Conservation (phyloP, 1,140 invertebrate species). For the Drosophila eugracilis region DNA sequence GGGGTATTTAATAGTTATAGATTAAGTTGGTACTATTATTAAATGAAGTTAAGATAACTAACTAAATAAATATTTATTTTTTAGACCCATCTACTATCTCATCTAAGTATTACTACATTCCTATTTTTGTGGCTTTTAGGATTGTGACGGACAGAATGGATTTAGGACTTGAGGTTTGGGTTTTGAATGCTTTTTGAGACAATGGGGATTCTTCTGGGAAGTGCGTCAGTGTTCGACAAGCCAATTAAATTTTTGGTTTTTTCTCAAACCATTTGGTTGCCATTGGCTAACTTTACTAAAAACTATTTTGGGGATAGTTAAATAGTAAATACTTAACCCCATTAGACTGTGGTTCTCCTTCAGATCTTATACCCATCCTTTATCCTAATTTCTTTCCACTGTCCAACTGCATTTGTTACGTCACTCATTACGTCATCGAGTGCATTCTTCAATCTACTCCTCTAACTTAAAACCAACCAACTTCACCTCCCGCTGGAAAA, state of each 20-base stretch:
- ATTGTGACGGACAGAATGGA: conserved; percentile 16
- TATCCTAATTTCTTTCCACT: background rate
- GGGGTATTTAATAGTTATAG: background rate
- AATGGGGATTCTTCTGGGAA: background rate
- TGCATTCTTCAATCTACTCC: background rate
- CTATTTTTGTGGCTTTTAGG: background rate
- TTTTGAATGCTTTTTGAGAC: background rate
- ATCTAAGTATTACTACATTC: too few relatives aligned
- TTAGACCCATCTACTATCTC: background rate
- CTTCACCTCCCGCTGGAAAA: background rate
- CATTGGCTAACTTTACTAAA: too few relatives aligned
- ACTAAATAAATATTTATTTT: background rate
- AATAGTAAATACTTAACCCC: too few relatives aligned
- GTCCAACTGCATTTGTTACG: background rate
- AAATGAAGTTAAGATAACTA: too few relatives aligned
- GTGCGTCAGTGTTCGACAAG: conserved; percentile 6
- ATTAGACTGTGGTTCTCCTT: too few relatives aligned
- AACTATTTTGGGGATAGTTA: too few relatives aligned
- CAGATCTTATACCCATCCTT: too few relatives aligned
- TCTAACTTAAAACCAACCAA: background rate
- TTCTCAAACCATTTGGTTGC: too few relatives aligned
- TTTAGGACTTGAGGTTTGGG: background rate
- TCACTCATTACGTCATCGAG: conserved; percentile 16
- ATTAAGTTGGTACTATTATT: background rate
- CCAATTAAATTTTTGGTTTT: background rate